Evolutionary conservation across 2,113 vertebrate species (phyloP), one percentile per base, ranked within the genome.

Genomic region (Passer montanus): DNA sequence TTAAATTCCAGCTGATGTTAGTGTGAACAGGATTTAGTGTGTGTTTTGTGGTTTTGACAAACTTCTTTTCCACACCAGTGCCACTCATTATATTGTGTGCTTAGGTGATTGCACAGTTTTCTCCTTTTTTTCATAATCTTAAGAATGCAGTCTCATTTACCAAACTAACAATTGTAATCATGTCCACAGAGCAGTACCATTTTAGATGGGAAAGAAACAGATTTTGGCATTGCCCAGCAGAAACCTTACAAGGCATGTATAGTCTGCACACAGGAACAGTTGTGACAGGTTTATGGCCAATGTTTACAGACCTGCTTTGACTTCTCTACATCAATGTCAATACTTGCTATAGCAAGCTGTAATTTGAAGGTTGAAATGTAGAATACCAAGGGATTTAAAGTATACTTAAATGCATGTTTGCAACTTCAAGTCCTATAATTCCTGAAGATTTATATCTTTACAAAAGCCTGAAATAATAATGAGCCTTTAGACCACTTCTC

Each of bases 251-350:
- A 76, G 15, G 1, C 1, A 2, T 39, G 23, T 59, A 58, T 18
- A 50, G 67, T 47, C 27, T 62, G 44, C 19, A 62, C 49, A 31
- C 17, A 64, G 37, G 27, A 90, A 43, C 58, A 68, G 47, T 44
- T 84, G 47, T 44, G 76, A 69, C 27, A 47, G 30, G 23, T 41
- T 95, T 92, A 59, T 81, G 46, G 43, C 23, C 46, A 44, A 14
- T 46, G 43, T 92, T 82, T 91, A 78, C 92, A 80, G 56, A 93
- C 78, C 31, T 73, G 49, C 35, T 91, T 94, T 94, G 89, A 33
- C 49, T 67, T 88, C 35, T 77, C 37, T 69, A 64, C 50, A 69
- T 93, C 43, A 44, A 24, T 56, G 33, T 56, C 82, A 70, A 8
- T 47, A 28, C 47, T 90, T 52, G 28, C 39, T 64, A 19, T 64